Evolutionary conservation across 92 coral and sea anemone species (phyloP), one percentile per base, ranked within the genome.

Genomic region (Paramuricea clavata): DNA sequence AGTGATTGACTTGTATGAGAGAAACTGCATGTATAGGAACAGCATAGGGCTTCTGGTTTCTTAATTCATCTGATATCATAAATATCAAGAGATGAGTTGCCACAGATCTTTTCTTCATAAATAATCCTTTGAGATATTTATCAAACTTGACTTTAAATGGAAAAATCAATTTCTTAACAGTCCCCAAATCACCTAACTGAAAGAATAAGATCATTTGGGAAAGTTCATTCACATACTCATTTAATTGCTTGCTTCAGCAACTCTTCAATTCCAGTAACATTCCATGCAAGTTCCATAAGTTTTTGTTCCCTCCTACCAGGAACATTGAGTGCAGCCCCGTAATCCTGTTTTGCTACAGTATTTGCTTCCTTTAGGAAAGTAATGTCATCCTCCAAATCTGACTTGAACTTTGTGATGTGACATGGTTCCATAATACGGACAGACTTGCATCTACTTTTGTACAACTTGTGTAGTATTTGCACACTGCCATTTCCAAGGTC

Each of bases 281-380:
- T 88, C 96, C 94, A 90, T 10, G 92, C 89, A 6, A 91, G 81
- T 56, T 81, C 88, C 89, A 93, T 90, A 49, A 90, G 83, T 19
- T 71, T 54, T 8, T 67, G 31, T 73, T 92, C 87, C 12, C 82
- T 49, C 1, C 74, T 47, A 27, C 87, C 87, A 27, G 82, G 32
- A 6, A 44, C 81, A 8, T 47, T 59, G 8, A 83, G 30, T 5
- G 82, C 83, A 16, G 49, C 35, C 16, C 84, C 86, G 30, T 93
- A 93, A 21, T 33, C 42, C 31, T 44, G 49, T 25, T 78, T 85
- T 22, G 90, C 78, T 47, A 56, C 64, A 50, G 25, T 16, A 19
- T 43, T 71, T 7, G 81, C 91, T 30, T 82, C 81, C 22, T 10
- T 12, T 34, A 90, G 72, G 82, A 83, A 93, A 4, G 27, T 68